Evolutionary conservation across 2,888 invertebrate species (phyloP).

Genomic region (Alsophila aescularia): DNA sequence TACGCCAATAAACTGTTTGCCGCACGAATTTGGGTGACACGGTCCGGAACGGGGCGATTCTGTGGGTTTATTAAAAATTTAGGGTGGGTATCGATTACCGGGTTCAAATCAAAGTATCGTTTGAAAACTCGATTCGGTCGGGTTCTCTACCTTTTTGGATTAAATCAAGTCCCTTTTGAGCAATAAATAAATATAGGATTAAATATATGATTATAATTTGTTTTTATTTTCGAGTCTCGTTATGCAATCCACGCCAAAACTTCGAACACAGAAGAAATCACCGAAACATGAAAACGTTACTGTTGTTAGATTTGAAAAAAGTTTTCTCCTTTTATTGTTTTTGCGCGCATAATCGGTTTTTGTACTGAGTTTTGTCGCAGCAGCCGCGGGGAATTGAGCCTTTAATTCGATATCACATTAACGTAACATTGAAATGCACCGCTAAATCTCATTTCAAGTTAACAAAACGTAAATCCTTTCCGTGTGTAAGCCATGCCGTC

Average conservation of each 20-base stretch:
- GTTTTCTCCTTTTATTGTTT: not conserved
- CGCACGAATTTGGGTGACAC: slow-evolving; percentile 58
- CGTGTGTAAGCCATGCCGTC: slow-evolving; percentile 61
- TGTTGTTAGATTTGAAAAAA: not conserved
- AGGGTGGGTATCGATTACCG: slow-evolving; percentile 39
- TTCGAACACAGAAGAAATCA: too few relatives aligned
- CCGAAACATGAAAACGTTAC: too few relatives aligned
- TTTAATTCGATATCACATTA: not conserved
- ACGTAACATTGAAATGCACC: slow-evolving; percentile 21
- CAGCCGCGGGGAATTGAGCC: too few relatives aligned
- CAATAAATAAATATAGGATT: too few relatives aligned
- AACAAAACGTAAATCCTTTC: slow-evolving; percentile 66
- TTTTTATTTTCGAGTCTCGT: too few relatives aligned
- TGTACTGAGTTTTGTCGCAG: too few relatives aligned
- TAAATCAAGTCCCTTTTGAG: not conserved
- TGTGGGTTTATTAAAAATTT: slow-evolving; percentile 46
- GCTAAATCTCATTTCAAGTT: slow-evolving; percentile 60
- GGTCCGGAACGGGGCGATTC: slow-evolving; percentile 40
- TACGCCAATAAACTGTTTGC: slow-evolving; percentile 64
- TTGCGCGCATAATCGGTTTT: too few relatives aligned
- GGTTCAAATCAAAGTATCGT: slow-evolving; percentile 33
- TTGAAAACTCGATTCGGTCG: not conserved
- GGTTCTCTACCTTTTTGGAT: not conserved
- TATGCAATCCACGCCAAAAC: too few relatives aligned
- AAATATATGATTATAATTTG: too few relatives aligned